Base-by-base conservation (phyloP, 2,113 vertebrate species). In the Macaca mulatta region DNA sequence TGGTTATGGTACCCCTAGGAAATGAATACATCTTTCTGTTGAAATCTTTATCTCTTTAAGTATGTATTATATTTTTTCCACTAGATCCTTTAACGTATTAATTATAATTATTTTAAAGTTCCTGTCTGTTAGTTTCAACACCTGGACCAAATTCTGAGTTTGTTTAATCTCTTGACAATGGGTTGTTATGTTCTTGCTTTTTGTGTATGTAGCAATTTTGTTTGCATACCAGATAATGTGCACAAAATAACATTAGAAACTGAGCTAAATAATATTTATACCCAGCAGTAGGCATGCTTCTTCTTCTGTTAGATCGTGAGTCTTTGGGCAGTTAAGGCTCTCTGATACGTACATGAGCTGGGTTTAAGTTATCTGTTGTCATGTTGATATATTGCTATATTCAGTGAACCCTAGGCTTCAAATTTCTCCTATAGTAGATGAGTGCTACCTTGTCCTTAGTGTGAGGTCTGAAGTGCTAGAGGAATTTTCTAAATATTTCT, bases 101-200 rank as follows among this genome's bases (percentile, higher is more conserved):
- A 83, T 88, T 88, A 92, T n/a, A 88, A 70, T 85, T 90, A 80
- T 80, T 85, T 79, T 79, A 43, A 96, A 86, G 23, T 74, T 57
- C 52, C 52, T 79, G 11, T 40, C 27, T 77, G 16, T 89, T 48
- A 35, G 57, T 67, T 94, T 90, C 45, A 86, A 74, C 45, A 90
- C 81, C 52, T 94, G 75, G 32, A 64, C 64, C 81, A 80, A 74
- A 93, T 94, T 83, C 61, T 64, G 81, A n/a, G 32, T 89, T 67
- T 85, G 52, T 80, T 80, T 96, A 93, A 52, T 90, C 61, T 96
- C n/a, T 90, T 30, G 52, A 93, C 50, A 64, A 50, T 79, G n/a
- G n/a, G n/a, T 85, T 52, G 81, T 96, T 96, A 80, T 90, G 50
- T 93, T 78, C 30, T 89, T 93, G 59, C 8, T 61, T 72, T 89